A percentile compares a stretch with the other conserved stretches of the same genome.
These are phyloP conservation scores for Hyles euphorbiae DNA, from an alignment of 1,140 invertebrate species.

Conservation along the genomic window DNA sequence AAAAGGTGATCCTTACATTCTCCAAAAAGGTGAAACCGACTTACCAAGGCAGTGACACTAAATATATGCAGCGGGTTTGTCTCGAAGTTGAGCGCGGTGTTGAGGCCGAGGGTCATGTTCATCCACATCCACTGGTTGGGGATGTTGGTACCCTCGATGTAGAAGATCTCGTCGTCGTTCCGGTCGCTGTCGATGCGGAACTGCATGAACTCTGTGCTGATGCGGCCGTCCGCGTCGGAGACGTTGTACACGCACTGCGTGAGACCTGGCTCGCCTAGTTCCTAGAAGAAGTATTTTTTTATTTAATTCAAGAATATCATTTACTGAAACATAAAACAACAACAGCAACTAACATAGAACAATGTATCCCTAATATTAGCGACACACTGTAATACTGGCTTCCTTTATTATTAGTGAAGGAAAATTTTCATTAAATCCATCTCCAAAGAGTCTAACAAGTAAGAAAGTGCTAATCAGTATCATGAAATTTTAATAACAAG, in stretches of 20 bases:
- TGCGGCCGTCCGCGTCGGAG: constrained; percentile 61
- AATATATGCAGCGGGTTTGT: constrained; percentile 62
- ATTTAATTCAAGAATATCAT: no score
- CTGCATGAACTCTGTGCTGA: constrained; percentile 62
- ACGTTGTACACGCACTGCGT: constrained; percentile 66
- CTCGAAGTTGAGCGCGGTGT: constrained; percentile 45
- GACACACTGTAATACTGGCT: no score
- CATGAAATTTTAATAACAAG: no score
- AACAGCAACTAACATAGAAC: no score
- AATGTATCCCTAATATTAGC: no score
- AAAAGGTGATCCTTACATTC: no score
- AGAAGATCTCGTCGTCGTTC: constrained; percentile 47
- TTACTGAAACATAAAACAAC: no score
- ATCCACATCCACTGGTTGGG: constrained; percentile 41
- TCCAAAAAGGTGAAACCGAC: constrained; percentile 13
- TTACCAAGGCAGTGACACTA: constrained; percentile 57
- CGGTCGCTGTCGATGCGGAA: constrained; percentile 54
- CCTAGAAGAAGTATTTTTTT: constrained; percentile 29
- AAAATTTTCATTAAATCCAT: no score
- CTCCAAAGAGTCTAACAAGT: no score
- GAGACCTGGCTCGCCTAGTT: constrained; percentile 49
- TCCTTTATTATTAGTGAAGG: no score
- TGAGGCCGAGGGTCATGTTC: constrained; percentile 48
- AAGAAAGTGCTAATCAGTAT: no score
- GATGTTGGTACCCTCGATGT: constrained; percentile 36